These are phyloP conservation scores for Lethenteron camtschaticum DNA, from an alignment of 2,113 vertebrate genomes.

Conservation along the genomic window DNA sequence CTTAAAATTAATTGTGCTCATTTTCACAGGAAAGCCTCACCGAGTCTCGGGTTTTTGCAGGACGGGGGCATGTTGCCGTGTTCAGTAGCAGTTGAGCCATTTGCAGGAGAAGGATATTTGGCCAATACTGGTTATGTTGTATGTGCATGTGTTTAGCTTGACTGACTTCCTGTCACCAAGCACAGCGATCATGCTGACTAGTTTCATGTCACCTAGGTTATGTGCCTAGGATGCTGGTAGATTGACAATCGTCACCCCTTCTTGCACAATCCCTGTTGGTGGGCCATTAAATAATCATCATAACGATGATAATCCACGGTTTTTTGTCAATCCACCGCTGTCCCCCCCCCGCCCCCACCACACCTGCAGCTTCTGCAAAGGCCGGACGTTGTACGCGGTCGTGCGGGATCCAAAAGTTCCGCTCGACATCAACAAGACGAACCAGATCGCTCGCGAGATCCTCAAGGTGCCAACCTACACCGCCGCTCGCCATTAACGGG, in stretches of 20 bases:
- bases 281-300: neutral
- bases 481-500: neutral
- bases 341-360: neutral
- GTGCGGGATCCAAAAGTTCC: constrained; percentile 82
- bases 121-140: too few relatives aligned
- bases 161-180: neutral
- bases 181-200: neutral
- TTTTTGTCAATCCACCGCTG: neutral
- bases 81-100: too few relatives aligned
- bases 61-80: too few relatives aligned
- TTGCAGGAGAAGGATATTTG: too few relatives aligned
- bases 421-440: constrained; percentile 90
- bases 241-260: neutral
- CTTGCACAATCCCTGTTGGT: neutral
- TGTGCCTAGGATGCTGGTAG: constrained; percentile 1
- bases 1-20: neutral
- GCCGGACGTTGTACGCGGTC: constrained; percentile 77
- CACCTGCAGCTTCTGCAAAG: constrained; percentile 67
- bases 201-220: constrained; percentile 4
- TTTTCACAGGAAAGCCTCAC: neutral
- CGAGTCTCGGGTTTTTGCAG: too few relatives aligned
- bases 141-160: too few relatives aligned
- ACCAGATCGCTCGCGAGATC: constrained; percentile 95
- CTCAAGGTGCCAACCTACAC: constrained; percentile 52
- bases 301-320: neutral